Conservation (phyloP, 2,113 vertebrate species). For the Lynx canadensis region DNA sequence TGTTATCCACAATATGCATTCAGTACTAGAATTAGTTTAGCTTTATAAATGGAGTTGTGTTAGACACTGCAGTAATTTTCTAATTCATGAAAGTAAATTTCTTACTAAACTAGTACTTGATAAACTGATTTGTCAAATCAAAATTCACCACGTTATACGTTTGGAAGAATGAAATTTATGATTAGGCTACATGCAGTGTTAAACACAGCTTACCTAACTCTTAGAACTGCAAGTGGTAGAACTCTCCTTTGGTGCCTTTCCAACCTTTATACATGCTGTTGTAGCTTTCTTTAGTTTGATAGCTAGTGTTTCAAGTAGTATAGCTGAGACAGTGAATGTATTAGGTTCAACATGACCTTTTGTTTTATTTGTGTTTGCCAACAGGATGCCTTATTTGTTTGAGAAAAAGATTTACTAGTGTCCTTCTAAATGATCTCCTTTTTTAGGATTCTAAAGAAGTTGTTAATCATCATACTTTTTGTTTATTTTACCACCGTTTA, state of each 20-base stretch:
- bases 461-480: conserved; percentile 76
- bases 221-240: conserved; percentile 85
- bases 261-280: conserved; percentile 73
- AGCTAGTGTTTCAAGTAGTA: conserved; percentile 80
- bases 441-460: conserved; percentile 80
- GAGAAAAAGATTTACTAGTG: conserved; percentile 73
- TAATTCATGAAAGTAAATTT: conserved; percentile 92
- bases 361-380: conserved; percentile 85
- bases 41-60: conserved; percentile 90
- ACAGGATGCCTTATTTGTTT: conserved; percentile 88
- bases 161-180: conserved; percentile 74
- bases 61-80: conserved; percentile 91
- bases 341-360: conserved; percentile 84
- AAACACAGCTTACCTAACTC: conserved; percentile 82
- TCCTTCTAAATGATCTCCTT: conserved; percentile 80
- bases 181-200: conserved; percentile 86
- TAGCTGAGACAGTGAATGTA: conserved; percentile 87
- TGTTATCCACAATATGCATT: conserved; percentile 90
- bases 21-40: conserved; percentile 88
- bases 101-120: conserved; percentile 88
- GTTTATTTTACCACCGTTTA: conserved; percentile 87
- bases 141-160: conserved; percentile 79
- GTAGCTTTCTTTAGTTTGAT: conserved; percentile 78
- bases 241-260: conserved; percentile 88
- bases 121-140: conserved; percentile 83